phyloP scores from a whole-genome alignment of 1,140 invertebrate species.

The Lethocerus indicus region DNA sequence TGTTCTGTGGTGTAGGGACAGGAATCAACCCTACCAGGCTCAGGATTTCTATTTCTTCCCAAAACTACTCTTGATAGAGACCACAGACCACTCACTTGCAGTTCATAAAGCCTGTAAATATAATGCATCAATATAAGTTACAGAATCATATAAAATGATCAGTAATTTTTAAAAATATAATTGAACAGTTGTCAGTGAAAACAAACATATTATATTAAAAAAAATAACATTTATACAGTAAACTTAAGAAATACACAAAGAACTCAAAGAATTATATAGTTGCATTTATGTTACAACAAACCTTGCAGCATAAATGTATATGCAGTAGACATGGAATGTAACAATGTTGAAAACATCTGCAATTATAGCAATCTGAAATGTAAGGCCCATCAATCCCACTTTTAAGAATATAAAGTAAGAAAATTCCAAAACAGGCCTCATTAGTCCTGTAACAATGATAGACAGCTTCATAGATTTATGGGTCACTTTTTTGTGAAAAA shows the following conservation, averaged over 20 bases:
- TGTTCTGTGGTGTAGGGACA: conserved; percentile 68
- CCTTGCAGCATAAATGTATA: conserved; percentile 89
- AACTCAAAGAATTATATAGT: not conserved
- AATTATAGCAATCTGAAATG: conserved; percentile 62
- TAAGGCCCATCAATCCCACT: conserved; percentile 47
- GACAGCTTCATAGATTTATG: not conserved
- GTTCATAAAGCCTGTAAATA: conserved; percentile 54
- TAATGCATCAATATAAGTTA: not conserved
- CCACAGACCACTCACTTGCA: conserved; percentile 57
- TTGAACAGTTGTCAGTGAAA: not conserved
- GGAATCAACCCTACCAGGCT: conserved; percentile 62
- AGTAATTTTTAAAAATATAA: not conserved
- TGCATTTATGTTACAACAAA: no score
- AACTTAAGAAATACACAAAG: not conserved
- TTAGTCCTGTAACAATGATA: conserved; percentile 20
- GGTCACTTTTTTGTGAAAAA: not conserved
- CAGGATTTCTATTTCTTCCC: conserved; percentile 82
- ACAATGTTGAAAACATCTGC: conserved; percentile 65
- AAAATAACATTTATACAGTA: not conserved
- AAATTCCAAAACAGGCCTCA: conserved; percentile 32
- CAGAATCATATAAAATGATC: not conserved
- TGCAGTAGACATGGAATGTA: conserved; percentile 85
- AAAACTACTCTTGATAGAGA: conserved; percentile 74
- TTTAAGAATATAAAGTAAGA: conserved; percentile 37
- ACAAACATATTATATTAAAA: not conserved